These are phyloP conservation scores for Plotosus lineatus DNA, from an alignment of 2,113 vertebrate species.

Conservation along the genomic window DNA sequence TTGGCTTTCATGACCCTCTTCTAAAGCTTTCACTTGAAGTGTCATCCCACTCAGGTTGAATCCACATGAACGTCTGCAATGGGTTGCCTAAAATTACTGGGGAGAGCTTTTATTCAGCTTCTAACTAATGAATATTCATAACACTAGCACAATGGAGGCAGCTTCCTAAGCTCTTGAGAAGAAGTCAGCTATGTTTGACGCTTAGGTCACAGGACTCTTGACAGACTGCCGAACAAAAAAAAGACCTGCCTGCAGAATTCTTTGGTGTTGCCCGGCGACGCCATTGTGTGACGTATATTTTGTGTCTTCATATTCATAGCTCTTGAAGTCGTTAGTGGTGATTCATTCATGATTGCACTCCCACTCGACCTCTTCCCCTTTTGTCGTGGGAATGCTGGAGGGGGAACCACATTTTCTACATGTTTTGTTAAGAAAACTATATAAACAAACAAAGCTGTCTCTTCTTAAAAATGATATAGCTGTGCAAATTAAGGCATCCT, in stretches of 20 bases:
- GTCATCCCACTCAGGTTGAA: background rate
- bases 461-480: background rate
- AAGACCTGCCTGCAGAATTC: constrained; percentile 77
- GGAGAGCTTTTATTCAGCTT: constrained; percentile 36
- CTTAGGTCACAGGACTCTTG: constrained; percentile 68
- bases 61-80: constrained; percentile 1
- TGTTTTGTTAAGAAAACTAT: constrained; percentile 17
- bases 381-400: constrained; percentile 74
- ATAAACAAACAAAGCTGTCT: background rate
- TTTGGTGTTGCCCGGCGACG: constrained; percentile 74
- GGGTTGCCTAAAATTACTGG: constrained; percentile 35
- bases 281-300: constrained; percentile 68
- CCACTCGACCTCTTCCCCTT: constrained; percentile 74
- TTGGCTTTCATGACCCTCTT: background rate
- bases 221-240: constrained; percentile 61
- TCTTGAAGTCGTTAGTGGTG: constrained; percentile 76
- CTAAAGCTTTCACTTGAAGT: background rate
- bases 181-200: constrained; percentile 59
- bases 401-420: constrained; percentile 55
- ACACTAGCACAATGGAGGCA: constrained; percentile 48
- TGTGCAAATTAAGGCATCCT: background rate
- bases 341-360: constrained; percentile 76
- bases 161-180: constrained; percentile 64
- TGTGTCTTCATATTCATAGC: constrained; percentile 75
- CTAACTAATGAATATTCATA: constrained; percentile 55